Percentiles rank a stretch among this genome's conserved stretches.
phyloP scores from a whole-genome alignment of 2,797 vertebrate genomes.

The Hipposideros larvatus region DNA sequence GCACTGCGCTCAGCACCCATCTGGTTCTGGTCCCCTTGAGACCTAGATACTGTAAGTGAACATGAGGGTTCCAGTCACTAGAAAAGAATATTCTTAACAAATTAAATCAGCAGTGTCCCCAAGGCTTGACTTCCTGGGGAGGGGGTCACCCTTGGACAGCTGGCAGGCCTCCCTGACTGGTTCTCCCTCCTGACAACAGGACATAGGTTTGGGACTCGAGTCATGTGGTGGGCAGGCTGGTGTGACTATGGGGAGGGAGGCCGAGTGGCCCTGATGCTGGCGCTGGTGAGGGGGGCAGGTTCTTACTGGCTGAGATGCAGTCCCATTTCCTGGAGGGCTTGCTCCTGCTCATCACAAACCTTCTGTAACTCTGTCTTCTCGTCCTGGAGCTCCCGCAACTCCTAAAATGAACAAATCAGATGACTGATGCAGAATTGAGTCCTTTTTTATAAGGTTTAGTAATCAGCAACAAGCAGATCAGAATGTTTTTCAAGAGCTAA shows the following conservation, averaged over 20 bases:
- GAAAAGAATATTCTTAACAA: neutral
- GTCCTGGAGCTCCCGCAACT: conserved; percentile 93
- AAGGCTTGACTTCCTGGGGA: neutral
- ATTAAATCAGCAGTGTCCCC: neutral
- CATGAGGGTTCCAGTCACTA: neutral
- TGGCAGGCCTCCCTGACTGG: neutral
- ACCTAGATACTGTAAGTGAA: neutral
- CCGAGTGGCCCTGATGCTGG: too few species aligned
- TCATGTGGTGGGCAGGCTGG: neutral
- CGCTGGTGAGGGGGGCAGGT: fast-evolving
- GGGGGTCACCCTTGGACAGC: neutral
- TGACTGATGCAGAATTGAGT: neutral
- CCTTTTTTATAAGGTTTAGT: neutral
- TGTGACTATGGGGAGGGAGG: neutral
- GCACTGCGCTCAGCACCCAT: fast-evolving
- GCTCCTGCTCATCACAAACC: conserved; percentile 95
- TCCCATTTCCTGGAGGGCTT: conserved; percentile 99
- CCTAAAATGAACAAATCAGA: conserved; percentile 87
- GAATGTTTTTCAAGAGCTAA: neutral
- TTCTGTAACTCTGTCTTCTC: conserved; percentile 96
- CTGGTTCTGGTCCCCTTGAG: neutral
- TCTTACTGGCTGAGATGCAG: conserved; percentile 99
- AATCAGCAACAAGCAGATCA: neutral
- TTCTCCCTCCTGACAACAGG: neutral
- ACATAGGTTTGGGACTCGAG: neutral